Percentiles rank a stretch among this genome's conserved stretches.
Evolutionary conservation across 2,888 invertebrate genomes (phyloP).

Genomic region (Rhopalosiphum nymphaeae): DNA sequence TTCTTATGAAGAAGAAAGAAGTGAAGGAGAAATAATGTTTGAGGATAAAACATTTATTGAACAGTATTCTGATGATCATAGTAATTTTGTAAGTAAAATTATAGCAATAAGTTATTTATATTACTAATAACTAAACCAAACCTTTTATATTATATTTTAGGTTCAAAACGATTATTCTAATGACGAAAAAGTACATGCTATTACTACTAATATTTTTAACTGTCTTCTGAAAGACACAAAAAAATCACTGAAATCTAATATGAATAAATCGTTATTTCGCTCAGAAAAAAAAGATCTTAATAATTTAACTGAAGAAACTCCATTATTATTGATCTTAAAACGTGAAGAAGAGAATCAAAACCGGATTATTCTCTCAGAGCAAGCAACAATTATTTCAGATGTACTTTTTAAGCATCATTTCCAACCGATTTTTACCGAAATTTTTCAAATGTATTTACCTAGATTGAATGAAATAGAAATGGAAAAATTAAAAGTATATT

Average conservation of each 20-base stretch:
- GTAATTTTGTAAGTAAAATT: conserved; percentile 35
- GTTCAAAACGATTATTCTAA: background rate
- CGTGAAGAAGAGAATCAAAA: conserved; percentile 39
- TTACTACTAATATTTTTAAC: conserved; percentile 51
- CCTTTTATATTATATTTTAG: conserved; percentile 34
- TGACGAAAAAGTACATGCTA: conserved; percentile 20
- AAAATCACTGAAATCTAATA: background rate
- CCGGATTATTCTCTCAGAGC: background rate
- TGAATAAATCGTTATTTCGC: background rate
- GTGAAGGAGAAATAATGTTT: conserved; percentile 56
- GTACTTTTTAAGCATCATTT: conserved; percentile 45
- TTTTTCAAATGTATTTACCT: conserved; percentile 23
- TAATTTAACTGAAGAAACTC: conserved; percentile 50
- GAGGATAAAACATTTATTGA: conserved; percentile 61
- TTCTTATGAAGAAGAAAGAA: conserved; percentile 58
- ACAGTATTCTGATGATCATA: background rate
- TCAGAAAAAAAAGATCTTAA: conserved; percentile 6
- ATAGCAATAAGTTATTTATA: background rate
- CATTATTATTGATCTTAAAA: conserved; percentile 38
- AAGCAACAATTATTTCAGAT: conserved; percentile 41
- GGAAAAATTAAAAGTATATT: conserved; percentile 47
- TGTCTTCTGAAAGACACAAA: conserved; percentile 37
- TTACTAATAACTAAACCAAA: background rate
- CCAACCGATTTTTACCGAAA: background rate
- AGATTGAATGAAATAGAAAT: conserved; percentile 38